Conservation (phyloP, 1,140 invertebrate species). For the Drepana arcuata region DNA sequence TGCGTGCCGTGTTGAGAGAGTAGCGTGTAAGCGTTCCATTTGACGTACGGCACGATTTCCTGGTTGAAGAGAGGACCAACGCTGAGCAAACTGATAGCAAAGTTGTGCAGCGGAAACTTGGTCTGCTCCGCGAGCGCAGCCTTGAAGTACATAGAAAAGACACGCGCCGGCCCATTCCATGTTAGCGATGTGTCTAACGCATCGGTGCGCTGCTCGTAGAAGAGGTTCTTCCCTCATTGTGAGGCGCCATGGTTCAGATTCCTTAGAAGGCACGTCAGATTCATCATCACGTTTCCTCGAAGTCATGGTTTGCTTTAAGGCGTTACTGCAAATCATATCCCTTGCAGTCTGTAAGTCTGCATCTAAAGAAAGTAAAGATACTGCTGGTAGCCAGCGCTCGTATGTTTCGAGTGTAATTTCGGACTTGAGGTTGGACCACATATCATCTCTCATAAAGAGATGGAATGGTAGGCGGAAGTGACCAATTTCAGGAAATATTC, state of each 20-base stretch:
- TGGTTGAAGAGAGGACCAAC: constrained; percentile 64
- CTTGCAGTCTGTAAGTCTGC: constrained; percentile 52
- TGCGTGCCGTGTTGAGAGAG: constrained; percentile 71
- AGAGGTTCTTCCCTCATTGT: constrained; percentile 53
- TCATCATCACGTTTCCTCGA: constrained; percentile 37
- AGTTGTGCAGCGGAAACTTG: constrained; percentile 74
- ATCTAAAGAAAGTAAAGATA: constrained; percentile 49
- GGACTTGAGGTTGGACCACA: constrained; percentile 66
- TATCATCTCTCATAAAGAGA: constrained; percentile 61
- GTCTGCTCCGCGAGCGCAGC: constrained; percentile 69
- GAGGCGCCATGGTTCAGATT: constrained; percentile 49
- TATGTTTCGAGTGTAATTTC: constrained; percentile 68
- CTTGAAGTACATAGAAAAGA: constrained; percentile 66
- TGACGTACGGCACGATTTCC: constrained; percentile 61
- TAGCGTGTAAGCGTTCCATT: constrained; percentile 71
- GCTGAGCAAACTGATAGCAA: constrained; percentile 73
- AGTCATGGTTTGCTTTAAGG: constrained; percentile 69
- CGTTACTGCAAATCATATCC: constrained; percentile 70
- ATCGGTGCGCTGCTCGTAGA: constrained; percentile 55
- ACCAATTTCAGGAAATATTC: constrained; percentile 66
- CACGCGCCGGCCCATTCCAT: constrained; percentile 71
- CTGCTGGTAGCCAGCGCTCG: constrained; percentile 60
- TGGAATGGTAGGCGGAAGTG: constrained; percentile 64
- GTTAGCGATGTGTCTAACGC: constrained; percentile 63
- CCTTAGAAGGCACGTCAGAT: constrained; percentile 28